Conservation (phyloP, 2,797 vertebrate species). For the Chiroxiphia lanceolata region DNA sequence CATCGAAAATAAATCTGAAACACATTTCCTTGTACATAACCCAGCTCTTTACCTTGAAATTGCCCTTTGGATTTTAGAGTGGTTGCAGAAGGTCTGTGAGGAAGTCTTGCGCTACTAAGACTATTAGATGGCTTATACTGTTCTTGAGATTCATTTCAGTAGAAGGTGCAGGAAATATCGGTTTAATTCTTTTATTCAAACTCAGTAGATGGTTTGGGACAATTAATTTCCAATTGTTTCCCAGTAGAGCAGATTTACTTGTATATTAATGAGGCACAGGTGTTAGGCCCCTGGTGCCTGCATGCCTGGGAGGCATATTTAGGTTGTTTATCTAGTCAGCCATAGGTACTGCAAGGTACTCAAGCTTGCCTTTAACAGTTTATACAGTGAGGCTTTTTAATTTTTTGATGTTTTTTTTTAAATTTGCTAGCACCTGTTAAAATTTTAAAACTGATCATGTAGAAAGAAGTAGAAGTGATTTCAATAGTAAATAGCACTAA, state of each 20-base stretch:
- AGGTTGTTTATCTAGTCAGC: constrained; percentile 83
- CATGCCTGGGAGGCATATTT: constrained; percentile 83
- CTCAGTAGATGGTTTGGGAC: constrained; percentile 84
- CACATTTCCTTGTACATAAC: constrained; percentile 6
- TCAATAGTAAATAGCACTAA: constrained; percentile 75
- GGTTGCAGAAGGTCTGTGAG: constrained; percentile 23
- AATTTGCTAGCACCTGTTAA: constrained; percentile 82
- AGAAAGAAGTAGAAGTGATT: constrained; percentile 76
- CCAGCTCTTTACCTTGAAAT: background rate
- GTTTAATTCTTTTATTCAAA: constrained; percentile 81
- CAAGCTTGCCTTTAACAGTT: constrained; percentile 81
- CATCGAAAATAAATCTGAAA: constrained; percentile 25
- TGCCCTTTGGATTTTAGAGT: constrained; percentile 17
- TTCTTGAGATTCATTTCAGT: constrained; percentile 66
- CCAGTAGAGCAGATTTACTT: constrained; percentile 84
- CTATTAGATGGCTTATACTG: constrained; percentile 52
- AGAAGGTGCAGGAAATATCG: constrained; percentile 68
- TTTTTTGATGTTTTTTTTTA: constrained; percentile 77
- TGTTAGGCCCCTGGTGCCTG: constrained; percentile 83
- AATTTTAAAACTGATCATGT: constrained; percentile 81
- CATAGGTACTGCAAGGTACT: constrained; percentile 81
- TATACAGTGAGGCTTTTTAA: constrained; percentile 77
- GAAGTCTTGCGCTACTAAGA: constrained; percentile 26
- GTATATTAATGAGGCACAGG: constrained; percentile 87
- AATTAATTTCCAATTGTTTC: constrained; percentile 88